Base-by-base conservation (phyloP, 2,113 vertebrate species). In the Plectropomus leopardus region DNA sequence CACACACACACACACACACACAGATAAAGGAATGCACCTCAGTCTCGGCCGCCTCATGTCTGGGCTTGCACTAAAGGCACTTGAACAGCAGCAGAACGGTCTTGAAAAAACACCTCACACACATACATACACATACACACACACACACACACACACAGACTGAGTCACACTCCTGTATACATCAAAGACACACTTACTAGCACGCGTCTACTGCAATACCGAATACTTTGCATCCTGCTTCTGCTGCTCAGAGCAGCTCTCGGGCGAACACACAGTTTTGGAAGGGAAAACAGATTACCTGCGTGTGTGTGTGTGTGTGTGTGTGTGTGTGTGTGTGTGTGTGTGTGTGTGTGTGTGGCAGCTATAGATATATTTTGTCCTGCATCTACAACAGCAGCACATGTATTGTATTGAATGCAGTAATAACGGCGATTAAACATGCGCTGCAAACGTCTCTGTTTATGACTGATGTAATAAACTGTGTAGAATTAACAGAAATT, bases 1-100 rank as follows among this genome's bases (percentile, higher is more conserved):
- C 69, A 57, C 66, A 69, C 55, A 45, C 21, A 59, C 21, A n/a
- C 55, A 53, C 63, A 55, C 30, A 50, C 28, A 53, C 36, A 61
- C 13, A 42, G 67, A 78, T 84, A 55, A 78, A 89, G 88, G 90
- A 94, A 93, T 91, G 90, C 79, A 70, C 59, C 64, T 69, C 40
- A 42, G 83, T 76, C 70, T 59, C 67, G 11, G 72, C 78, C 51
- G 74, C 70, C 51, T 88, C 85, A 15, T 93, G 93, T 92, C 88
- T 71, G 81, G 89, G 73, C 93, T 90, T 91, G 92, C 78, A 67
- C 47, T 68, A 55, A 72, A 65, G 72, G 55, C 47, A 34, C 80
- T 78, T 65, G 72, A 85, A 72, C 66, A 74, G 36, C 13, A 3
- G 61, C 48, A 53, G 81, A 76, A 75, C n/a, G 21, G 73, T 50